Percentiles rank a stretch among this genome's conserved stretches.
Evolutionary conservation across 2,888 invertebrate species (phyloP).

Genomic region (Spicauda simplicius): DNA sequence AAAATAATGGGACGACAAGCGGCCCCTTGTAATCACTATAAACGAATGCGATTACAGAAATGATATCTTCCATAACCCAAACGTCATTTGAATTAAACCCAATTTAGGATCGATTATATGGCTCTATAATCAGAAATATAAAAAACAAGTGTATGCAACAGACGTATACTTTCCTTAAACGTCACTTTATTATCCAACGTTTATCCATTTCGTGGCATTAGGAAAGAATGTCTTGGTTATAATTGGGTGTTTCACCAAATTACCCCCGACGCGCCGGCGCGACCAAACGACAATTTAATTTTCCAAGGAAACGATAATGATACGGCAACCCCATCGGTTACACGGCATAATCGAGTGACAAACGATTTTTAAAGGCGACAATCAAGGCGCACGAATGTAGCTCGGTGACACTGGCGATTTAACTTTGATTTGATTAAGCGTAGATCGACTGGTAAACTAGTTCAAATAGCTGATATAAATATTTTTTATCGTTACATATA

Average conservation of each 20-base stretch:
- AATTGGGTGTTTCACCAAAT: slow-evolving; percentile 67
- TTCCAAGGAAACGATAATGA: slow-evolving; percentile 72
- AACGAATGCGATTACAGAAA: slow-evolving; percentile 48
- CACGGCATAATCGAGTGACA: slow-evolving; percentile 79
- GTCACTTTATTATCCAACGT: slow-evolving; percentile 80
- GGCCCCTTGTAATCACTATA: slow-evolving; percentile 6
- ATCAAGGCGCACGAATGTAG: slow-evolving; percentile 48
- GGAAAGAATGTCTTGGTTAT: slow-evolving; percentile 64
- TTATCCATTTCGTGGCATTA: slow-evolving; percentile 80
- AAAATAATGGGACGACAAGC: slow-evolving; percentile 23
- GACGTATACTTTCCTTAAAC: slow-evolving; percentile 80
- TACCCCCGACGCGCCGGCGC: slow-evolving; percentile 63
- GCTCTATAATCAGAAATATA: slow-evolving; percentile 39
- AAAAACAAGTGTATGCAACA: slow-evolving; percentile 43
- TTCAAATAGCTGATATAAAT: no score
- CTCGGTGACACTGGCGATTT: not conserved
- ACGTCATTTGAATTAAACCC: slow-evolving; percentile 23
- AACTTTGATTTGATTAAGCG: not conserved
- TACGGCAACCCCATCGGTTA: slow-evolving; percentile 70
- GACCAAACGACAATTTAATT: slow-evolving; percentile 77
- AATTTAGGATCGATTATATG: slow-evolving; percentile 25
- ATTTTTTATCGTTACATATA: no score
- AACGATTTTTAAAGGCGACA: slow-evolving; percentile 75
- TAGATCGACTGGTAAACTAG: no score
- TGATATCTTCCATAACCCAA: slow-evolving; percentile 41